These are phyloP conservation scores for Pelvicachromis taeniatus DNA, from an alignment of 2,113 vertebrate genomes.

Conservation along the genomic window DNA sequence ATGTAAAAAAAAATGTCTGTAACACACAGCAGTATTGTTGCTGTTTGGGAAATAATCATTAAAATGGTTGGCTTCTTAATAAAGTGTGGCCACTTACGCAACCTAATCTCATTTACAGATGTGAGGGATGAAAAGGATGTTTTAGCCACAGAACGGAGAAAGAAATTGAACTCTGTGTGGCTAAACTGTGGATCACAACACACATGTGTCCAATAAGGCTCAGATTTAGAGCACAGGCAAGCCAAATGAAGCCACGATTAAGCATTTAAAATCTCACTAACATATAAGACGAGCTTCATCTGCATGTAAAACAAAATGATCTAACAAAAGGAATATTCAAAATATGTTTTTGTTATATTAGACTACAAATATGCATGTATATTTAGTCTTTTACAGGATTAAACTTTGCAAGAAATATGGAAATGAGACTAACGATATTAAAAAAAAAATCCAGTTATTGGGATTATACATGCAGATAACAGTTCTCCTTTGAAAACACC, in stretches of 20 bases:
- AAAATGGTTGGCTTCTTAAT: background rate
- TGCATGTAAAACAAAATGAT: background rate
- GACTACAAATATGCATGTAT: background rate
- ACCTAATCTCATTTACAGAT: background rate
- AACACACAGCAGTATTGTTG: background rate
- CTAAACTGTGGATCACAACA: background rate
- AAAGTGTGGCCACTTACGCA: background rate
- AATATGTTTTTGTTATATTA: background rate
- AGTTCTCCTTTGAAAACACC: background rate
- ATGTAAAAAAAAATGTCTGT: background rate
- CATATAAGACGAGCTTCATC: background rate
- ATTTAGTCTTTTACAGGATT: background rate
- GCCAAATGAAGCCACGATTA: background rate
- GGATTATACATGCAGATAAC: background rate
- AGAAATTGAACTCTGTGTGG: background rate
- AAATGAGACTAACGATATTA: background rate
- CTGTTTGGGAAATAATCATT: background rate
- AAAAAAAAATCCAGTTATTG: background rate
- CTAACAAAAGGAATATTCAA: background rate
- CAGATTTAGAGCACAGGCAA: background rate
- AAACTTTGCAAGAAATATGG: background rate
- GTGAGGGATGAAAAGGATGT: background rate
- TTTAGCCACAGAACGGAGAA: background rate
- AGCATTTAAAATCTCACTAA: background rate
- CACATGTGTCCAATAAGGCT: background rate